Evolutionary conservation across 2,888 invertebrate genomes (phyloP), one percentile per base, ranked within the genome.

Genomic region (Cephus pulcher): DNA sequence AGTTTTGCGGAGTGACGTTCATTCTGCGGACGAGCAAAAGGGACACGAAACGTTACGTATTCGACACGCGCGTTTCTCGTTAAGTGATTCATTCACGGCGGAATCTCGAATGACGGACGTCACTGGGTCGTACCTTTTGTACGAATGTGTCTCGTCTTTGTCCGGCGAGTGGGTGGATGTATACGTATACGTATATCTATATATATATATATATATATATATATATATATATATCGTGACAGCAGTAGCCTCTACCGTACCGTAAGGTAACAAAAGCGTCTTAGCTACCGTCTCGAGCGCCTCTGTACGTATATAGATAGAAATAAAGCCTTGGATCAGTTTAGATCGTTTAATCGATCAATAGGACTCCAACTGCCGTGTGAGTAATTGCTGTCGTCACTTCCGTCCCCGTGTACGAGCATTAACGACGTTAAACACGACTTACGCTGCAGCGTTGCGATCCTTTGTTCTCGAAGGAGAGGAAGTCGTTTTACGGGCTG

Each of bases 31-130:
- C 0, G 11, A 34, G 23, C 11, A n/a, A 15, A 80, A 77, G 75
- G 78, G 76, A 82, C 77, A 82, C 74, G 81, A 4, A 34, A 79
- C 77, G 84, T 85, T 84, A 81, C 82, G 85, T 83, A 87, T 86
- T 84, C 87, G 76, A 77, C 79, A 77, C 84, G 82, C 86, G 83
- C 81, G 82, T 78, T 83, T 84, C 85, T 84, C 85, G 84, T 87
- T 83, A 86, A 87, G 84, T 87, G 87, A 87, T 87, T 87, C 86
- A 87, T 85, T 87, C 86, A 84, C 80, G 80, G 80, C 77, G 84
- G 86, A 87, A 84, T 86, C 82, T 83, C 76, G 80, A 12, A 34
- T 71, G 32, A 71, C 80, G 79, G 75, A 37, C 76, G 77, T 75
- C 80, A 77, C 77, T 78, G 75, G 78, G 76, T 80, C 82, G 84